Base-by-base conservation (phyloP, 2,797 vertebrate genomes). In the Sus cebifrons region DNA sequence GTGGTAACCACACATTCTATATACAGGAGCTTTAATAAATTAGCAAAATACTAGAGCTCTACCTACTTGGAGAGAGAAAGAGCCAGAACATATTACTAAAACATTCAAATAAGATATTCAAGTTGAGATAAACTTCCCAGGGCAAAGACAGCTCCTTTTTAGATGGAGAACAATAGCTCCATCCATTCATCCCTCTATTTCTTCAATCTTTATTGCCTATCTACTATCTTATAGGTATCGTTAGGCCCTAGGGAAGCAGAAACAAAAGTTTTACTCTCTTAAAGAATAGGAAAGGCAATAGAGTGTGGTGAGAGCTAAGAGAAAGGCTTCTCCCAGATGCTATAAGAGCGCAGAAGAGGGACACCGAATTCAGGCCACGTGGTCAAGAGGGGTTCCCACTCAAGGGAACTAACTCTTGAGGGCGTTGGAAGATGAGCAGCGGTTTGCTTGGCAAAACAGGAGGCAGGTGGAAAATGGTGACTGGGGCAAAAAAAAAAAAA, bases 81-180 rank as follows among this genome's bases (percentile, higher is more conserved):
- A 49, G 15, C 11, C n/a, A 83, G 70, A 95, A 54, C 25, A 84
- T 20, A 83, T 65, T 56, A 86, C 27, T 82, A 82, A 16, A 86
- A 58, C 73, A 81, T n/a, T 83, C 14, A 64, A 44, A 86, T 49
- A 62, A 87, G 32, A 77, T 83, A 94, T 94, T 91, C 54, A 87
- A 85, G 70, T 10, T 89, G 32, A 29, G 25, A 70, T 82, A 75
- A 54, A 67, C 49, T 83, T 68, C 79, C 27, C 49, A 86, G n/a
- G 52, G 25, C 27, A 93, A 89, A 86, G 17, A 60, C 3, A 74
- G 15, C 6, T 56, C 21, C 81, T 92, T 79, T 82, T n/a, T 27
- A 89, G 58, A 71, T 8, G 44, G 5, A 84, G 29, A 92, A 54
- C 18, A 21, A 86, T 2, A 60, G 56, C 6, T 91, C 83, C 36